Base-by-base conservation (phyloP, 2,797 vertebrate species). In the Spondyliosoma cantharus region DNA sequence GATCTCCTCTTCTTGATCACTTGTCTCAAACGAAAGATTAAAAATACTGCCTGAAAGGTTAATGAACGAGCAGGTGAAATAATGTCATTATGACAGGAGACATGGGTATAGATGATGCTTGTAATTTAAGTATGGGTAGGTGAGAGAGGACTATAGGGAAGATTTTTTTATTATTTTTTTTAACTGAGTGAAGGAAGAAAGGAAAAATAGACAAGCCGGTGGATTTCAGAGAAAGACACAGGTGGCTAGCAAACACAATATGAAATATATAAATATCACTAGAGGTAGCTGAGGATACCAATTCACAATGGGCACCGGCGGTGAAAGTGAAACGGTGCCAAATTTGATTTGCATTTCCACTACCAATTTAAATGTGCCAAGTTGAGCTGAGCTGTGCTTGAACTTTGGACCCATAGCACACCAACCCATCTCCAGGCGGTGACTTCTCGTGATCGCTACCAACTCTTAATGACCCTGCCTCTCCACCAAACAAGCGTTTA, bases 1-100 rank as follows among this genome's bases (percentile, higher is more conserved):
- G 19, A 19, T 62, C 60, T 70, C 14, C 11, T 22, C 2, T 22
- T 63, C 1, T 46, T 53, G 1, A 76, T 48, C n/a, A 49, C 56
- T 70, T 60, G 19, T 66, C 13, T 74, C 16, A 71, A 45, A 57
- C 7, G 1, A 68, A 71, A 78, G 0, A 37, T 46, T 60, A 56
- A 68, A 84, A 77, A 63, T 59, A 67, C 19, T 3, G 24, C 29
- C 13, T 67, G 17, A 76, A 76, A 74, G 69, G 73, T 67, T 76
- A 71, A 71, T 68, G 69, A 82, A 45, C 52, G 59, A 54, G 14
- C n/a, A 27, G n/a, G 37, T 64, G 57, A 75, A 37, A 42, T 29
- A 12, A 42, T 48, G 17, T 69, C 16, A n/a, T 63, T 80, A 49
- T 53, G 20, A 57, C 8, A 59, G 29, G n/a, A 61, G 61, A 54